These are phyloP conservation scores for Stegostoma tigrinum DNA, from an alignment of 2,113 vertebrate species.

Conservation along the genomic window DNA sequence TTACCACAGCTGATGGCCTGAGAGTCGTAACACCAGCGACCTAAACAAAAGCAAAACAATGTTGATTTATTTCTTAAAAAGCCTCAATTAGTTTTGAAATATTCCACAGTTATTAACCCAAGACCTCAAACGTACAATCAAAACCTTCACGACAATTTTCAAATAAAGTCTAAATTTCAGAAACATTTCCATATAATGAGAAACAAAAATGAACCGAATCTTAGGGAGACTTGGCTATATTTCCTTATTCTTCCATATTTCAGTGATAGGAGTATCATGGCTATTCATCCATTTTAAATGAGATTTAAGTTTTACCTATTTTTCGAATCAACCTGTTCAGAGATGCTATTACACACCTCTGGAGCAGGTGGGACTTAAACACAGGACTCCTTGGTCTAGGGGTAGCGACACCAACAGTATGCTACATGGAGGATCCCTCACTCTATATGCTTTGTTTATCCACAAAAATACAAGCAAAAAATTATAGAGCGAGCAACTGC, in stretches of 20 bases:
- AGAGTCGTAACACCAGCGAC: constrained; percentile 61
- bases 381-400: too few relatives aligned
- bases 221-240: not conserved
- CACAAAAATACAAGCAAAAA: not conserved
- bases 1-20: constrained; percentile 51
- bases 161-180: not conserved
- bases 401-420: too few relatives aligned
- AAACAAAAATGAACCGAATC: not conserved
- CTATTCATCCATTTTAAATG: not conserved
- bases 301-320: not conserved
- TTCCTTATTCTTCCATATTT: not conserved
- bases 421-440: not conserved
- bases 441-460: not conserved
- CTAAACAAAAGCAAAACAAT: constrained; percentile 45
- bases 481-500: too few relatives aligned
- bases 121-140: not conserved
- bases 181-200: not conserved
- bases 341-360: too few relatives aligned
- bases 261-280: not conserved
- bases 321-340: too few relatives aligned
- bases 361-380: too few relatives aligned
- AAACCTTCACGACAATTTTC: not conserved
- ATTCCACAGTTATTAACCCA: not conserved
- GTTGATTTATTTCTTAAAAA: not conserved
- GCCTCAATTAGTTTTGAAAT: not conserved